Base-by-base conservation (phyloP, 2,113 vertebrate genomes). In the Cebidichthys violaceus region DNA sequence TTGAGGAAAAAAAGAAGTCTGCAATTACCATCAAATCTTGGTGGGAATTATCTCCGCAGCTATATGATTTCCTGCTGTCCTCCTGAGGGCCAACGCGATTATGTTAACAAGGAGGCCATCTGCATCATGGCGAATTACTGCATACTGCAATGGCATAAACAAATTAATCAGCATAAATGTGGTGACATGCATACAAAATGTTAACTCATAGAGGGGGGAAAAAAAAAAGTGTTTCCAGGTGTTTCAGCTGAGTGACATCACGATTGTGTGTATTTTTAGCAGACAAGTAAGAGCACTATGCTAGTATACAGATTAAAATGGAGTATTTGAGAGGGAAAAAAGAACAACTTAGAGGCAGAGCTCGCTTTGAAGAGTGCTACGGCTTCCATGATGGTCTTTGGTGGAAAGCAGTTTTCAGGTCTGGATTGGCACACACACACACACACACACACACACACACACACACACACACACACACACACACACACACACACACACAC, bases 91-190 rank as follows among this genome's bases (percentile, higher is more conserved):
- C 69, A 4, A n/a, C 20, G 22, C 62, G 29, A 89, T 86, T 79
- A 85, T 66, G 65, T 69, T 84, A 88, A 84, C 81, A 71, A 79
- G 75, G 50, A 82, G 55, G 61, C 76, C 85, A 84, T 81, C 59
- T 88, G 84, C 75, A 67, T 74, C 55, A 52, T 31, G 24, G 67
- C 79, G 86, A 82, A 85, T 69, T 67, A 86, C 59, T 4, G 62
- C 70, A 75, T 24, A 10, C 27, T 59, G 37, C 66, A 39, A 43
- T 10, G 24, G 20, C 59, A 75, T 59, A 18, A 78, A 67, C 61
- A 77, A 22, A 81, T 69, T 66, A 84, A 60, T 75, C 39, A 74
- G 45, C 3, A 3, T 4, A 37, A 61, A 24, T 45, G n/a, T 37
- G 27, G 52, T 20, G 47, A 20, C 27, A 81, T 17, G 50, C 20